Percentiles rank a stretch among this genome's conserved stretches.
phyloP scores from a whole-genome alignment of 2,797 vertebrate genomes.

The Lateolabrax maculatus region DNA sequence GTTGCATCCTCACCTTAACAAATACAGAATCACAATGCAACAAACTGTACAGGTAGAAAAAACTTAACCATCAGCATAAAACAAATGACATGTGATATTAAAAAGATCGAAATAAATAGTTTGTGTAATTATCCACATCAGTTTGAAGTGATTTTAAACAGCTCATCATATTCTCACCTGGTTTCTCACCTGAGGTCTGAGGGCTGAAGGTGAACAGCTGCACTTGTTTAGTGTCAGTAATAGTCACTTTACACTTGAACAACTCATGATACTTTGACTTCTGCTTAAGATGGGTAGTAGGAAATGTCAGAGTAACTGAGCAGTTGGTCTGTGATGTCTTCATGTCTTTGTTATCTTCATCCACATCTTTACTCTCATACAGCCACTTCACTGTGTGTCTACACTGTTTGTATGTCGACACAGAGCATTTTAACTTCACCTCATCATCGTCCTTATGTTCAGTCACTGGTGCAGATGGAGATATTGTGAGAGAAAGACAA shows the following conservation, averaged over 20 bases:
- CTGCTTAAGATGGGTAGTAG: not conserved
- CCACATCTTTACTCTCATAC: not conserved
- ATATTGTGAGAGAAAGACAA: not conserved
- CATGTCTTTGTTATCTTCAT: not conserved
- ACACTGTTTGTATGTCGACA: fast-evolving
- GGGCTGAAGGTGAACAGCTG: not conserved
- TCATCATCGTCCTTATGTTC: not conserved
- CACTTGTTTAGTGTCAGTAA: fast-evolving
- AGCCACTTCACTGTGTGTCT: not conserved
- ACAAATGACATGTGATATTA: too few relatives aligned
- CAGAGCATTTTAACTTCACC: not conserved
- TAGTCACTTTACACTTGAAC: conserved; percentile 18
- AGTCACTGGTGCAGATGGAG: not conserved
- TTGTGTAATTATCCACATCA: too few relatives aligned
- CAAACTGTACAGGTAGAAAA: too few relatives aligned
- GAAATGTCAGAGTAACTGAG: too few relatives aligned
- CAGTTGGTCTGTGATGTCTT: not conserved
- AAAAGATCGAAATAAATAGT: too few relatives aligned
- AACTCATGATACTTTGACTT: not conserved
- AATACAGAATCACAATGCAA: too few relatives aligned
- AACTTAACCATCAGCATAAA: too few relatives aligned
- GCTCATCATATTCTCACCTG: not conserved
- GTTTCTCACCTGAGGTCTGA: conserved; percentile 13
- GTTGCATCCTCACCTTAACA: too few relatives aligned
- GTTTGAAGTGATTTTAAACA: not conserved